Evolutionary conservation across 2,113 vertebrate species (phyloP).

Genomic region (Fregata magnificens): DNA sequence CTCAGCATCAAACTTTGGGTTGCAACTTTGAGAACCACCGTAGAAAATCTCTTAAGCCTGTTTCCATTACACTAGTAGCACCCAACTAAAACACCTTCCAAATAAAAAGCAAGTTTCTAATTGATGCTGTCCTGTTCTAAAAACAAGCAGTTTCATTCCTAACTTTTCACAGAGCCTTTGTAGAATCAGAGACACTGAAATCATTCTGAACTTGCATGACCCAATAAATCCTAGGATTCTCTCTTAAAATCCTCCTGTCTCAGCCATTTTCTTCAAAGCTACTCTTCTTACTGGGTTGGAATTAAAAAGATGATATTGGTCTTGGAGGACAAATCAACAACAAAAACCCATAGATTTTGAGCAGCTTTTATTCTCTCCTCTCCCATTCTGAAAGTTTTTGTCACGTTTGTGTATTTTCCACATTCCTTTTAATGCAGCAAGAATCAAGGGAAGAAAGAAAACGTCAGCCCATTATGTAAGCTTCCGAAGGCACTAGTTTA

Average conservation of each 20-base stretch:
- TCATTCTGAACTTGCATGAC: neutral
- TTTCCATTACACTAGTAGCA: neutral
- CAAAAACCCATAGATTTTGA: neutral
- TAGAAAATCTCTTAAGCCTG: neutral
- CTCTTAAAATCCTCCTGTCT: neutral
- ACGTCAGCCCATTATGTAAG: neutral
- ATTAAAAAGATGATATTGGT: neutral
- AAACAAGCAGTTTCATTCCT: neutral
- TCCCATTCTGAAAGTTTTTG: neutral
- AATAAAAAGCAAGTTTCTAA: neutral
- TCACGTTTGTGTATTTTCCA: neutral
- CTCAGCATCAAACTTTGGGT: neutral
- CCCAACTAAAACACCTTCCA: neutral
- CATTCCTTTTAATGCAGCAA: neutral
- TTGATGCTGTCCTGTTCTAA: neutral
- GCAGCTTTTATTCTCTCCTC: neutral
- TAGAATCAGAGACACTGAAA: neutral
- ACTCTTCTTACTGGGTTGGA: neutral
- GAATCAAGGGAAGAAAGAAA: neutral
- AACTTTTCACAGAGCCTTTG: neutral
- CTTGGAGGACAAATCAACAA: neutral
- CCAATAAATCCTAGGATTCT: neutral
- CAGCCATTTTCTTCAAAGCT: neutral
- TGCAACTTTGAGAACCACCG: fast-evolving
- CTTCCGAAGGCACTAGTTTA: neutral